These are phyloP conservation scores for Wiebesia pumilae DNA, from an alignment of 1,140 invertebrate species.

Conservation along the genomic window DNA sequence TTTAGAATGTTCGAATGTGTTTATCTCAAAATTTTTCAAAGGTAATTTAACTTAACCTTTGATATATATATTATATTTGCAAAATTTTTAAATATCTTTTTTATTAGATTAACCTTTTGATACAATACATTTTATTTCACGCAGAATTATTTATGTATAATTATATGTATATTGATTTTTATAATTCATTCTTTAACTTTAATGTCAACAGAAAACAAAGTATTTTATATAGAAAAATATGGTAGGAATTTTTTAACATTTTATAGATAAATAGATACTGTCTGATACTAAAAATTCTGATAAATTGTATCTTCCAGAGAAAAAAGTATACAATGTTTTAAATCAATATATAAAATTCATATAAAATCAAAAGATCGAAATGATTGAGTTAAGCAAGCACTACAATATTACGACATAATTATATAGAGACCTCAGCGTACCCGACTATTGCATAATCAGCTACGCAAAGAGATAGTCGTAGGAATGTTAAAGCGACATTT, in stretches of 20 bases:
- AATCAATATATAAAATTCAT: too few relatives aligned
- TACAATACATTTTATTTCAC: too few relatives aligned
- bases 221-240: not conserved
- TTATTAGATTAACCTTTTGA: too few relatives aligned
- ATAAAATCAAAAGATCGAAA: not conserved
- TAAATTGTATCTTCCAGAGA: not conserved
- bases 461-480: not conserved
- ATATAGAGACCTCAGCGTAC: not conserved
- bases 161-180: too few relatives aligned
- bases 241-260: not conserved
- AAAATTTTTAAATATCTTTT: too few relatives aligned
- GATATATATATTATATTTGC: too few relatives aligned
- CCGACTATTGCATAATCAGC: conserved; percentile 5
- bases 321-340: not conserved
- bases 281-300: not conserved
- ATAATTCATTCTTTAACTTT: not conserved
- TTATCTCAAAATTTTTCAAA: too few relatives aligned
- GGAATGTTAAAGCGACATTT: conserved; percentile 4
- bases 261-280: not conserved
- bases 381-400: not conserved
- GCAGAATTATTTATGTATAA: too few relatives aligned
- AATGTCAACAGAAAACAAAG: not conserved
- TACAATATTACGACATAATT: conserved; percentile 31
- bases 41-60: too few relatives aligned
- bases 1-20: too few relatives aligned